phyloP scores from a whole-genome alignment of 2,113 vertebrate species.

The Prionailurus viverrinus region DNA sequence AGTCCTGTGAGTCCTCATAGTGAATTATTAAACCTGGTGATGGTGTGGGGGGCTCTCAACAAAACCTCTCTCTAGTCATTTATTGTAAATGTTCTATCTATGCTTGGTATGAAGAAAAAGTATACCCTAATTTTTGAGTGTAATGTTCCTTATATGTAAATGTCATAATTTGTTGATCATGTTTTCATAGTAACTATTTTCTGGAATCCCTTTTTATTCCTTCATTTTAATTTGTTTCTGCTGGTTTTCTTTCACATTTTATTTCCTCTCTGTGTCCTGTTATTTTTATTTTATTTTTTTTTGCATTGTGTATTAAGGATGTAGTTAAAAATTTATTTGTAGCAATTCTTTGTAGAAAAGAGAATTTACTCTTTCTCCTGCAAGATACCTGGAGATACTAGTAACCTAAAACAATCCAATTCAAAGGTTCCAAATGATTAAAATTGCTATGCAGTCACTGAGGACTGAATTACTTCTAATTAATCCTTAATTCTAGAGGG shows the following conservation, averaged over 20 bases:
- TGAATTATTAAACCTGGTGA: background rate
- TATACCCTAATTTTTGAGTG: accelerated
- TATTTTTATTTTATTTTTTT: background rate
- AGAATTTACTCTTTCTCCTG: background rate
- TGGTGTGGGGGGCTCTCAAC: background rate
- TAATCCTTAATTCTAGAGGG: background rate
- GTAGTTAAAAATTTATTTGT: background rate
- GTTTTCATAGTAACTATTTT: background rate
- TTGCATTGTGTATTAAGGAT: background rate
- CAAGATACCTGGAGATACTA: background rate
- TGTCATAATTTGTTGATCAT: background rate
- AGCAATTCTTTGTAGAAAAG: background rate
- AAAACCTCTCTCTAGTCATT: background rate
- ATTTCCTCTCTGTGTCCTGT: background rate
- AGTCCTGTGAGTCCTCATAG: background rate
- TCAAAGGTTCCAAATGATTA: background rate
- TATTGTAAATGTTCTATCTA: background rate
- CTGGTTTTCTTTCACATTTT: background rate
- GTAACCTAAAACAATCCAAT: constrained; percentile 23
- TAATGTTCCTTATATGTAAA: background rate
- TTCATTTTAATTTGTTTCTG: constrained; percentile 8
- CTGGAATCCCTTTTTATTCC: background rate
- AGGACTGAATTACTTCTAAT: background rate
- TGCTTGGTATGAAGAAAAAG: background rate
- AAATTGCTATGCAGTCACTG: background rate